Evolutionary conservation across 2,888 invertebrate genomes (phyloP).

Genomic region (Phengaris alcon): DNA sequence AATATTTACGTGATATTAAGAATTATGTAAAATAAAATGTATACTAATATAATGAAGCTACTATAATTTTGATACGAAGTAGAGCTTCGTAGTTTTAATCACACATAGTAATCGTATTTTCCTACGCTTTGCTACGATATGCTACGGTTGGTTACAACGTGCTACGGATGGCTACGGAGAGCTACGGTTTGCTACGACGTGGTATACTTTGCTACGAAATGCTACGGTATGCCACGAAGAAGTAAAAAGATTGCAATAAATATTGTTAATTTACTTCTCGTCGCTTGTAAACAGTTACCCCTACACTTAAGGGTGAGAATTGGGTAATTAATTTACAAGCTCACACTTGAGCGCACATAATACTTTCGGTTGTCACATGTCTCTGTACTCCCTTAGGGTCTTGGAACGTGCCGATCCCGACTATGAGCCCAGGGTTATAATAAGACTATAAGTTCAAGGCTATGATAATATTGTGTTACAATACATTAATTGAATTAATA

Average conservation of each 20-base stretch:
- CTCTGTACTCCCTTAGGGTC: neutral
- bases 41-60: neutral
- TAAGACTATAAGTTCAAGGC: neutral
- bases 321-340: neutral
- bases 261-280: too few relatives aligned
- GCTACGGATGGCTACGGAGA: neutral
- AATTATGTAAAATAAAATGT: neutral
- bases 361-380: conserved; percentile 1
- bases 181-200: neutral
- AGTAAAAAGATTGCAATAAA: too few relatives aligned
- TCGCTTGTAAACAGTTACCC: neutral
- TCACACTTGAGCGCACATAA: conserved; percentile 1
- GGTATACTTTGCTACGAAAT: neutral
- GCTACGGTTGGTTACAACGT: neutral
- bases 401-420: neutral
- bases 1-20: neutral
- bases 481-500: too few relatives aligned
- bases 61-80: too few relatives aligned
- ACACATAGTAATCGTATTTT: too few relatives aligned
- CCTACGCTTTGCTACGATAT: too few relatives aligned
- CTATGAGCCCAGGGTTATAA: neutral
- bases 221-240: neutral
- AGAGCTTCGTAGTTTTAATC: too few relatives aligned
- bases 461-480: neutral
- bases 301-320: neutral